A percentile compares a stretch with the other conserved stretches of the same genome.
Conservation (phyloP, 2,113 vertebrate genomes). For the Plectropomus leopardus region DNA sequence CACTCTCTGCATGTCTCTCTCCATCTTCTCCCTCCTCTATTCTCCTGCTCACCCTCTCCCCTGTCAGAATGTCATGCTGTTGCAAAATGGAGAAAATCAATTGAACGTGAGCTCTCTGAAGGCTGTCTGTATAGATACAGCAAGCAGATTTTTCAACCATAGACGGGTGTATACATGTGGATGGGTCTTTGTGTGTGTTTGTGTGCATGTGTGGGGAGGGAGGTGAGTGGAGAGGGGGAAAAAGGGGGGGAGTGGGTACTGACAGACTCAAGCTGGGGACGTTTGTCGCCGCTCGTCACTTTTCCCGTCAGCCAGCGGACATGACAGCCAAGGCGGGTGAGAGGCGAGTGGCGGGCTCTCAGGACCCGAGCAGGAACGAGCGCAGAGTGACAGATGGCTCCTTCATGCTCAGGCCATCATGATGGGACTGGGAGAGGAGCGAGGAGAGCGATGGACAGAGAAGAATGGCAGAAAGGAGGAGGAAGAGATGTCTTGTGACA, state of each 20-base stretch:
- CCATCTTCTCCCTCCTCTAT: conserved; percentile 59
- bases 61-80: conserved; percentile 71
- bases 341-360: conserved; percentile 83
- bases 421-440: conserved; percentile 65
- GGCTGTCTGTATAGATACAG: conserved; percentile 61
- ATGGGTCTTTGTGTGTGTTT: background rate
- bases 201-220: conserved; percentile 1
- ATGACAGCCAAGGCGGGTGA: conserved; percentile 86
- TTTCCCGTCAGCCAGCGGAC: conserved; percentile 86
- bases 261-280: conserved; percentile 84
- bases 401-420: conserved; percentile 80
- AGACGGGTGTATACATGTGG: conserved; percentile 42
- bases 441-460: conserved; percentile 59
- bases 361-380: conserved; percentile 74
- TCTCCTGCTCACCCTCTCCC: conserved; percentile 64
- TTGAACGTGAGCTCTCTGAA: conserved; percentile 71
- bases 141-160: conserved; percentile 60
- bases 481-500: conserved; percentile 77
- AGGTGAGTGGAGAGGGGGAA: background rate
- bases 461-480: conserved; percentile 61
- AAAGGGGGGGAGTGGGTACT: conserved; percentile 15
- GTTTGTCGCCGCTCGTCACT: conserved; percentile 83
- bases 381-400: conserved; percentile 78
- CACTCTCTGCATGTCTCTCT: conserved; percentile 66
- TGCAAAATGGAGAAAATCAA: conserved; percentile 79